Percentiles rank a stretch among this genome's conserved stretches.
Evolutionary conservation across 2,888 invertebrate species (phyloP).

Genomic region (Pyrrhia umbra): DNA sequence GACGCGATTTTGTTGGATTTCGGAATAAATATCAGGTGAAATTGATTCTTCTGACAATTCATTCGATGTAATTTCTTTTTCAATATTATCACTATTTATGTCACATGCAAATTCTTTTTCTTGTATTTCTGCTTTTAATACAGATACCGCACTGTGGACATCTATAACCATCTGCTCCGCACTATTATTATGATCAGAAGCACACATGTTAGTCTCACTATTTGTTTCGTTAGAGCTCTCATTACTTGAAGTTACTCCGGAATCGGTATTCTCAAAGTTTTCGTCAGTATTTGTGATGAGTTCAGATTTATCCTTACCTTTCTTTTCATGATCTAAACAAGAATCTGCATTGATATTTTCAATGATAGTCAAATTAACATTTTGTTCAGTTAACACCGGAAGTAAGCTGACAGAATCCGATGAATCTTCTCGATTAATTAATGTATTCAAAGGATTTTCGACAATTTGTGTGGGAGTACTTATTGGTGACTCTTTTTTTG

Average conservation of each 20-base stretch:
- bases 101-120: constrained; percentile 6
- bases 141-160: background rate
- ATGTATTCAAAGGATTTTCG: constrained; percentile 15
- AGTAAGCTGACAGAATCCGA: constrained; percentile 29
- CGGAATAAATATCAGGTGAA: constrained; percentile 5
- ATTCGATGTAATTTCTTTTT: constrained; percentile 8
- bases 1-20: constrained; percentile 10
- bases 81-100: constrained; percentile 3
- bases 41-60: constrained; percentile 15
- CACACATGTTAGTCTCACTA: background rate
- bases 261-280: constrained; percentile 2
- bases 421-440: constrained; percentile 21
- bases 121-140: constrained; percentile 11
- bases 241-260: constrained; percentile 7
- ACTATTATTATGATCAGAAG: background rate
- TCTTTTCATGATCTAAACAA: constrained; percentile 5
- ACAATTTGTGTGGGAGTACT: constrained; percentile 9
- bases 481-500: constrained; percentile 23
- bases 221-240: constrained; percentile 14
- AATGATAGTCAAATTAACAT: constrained; percentile 6
- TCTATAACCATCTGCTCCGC: constrained; percentile 13
- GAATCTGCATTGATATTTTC: constrained; percentile 8
- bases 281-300: background rate
- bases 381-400: constrained; percentile 21
- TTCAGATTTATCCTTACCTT: constrained; percentile 4